These are phyloP conservation scores for Chrysolina haemoptera DNA, from an alignment of 2,888 invertebrate genomes.

Conservation along the genomic window DNA sequence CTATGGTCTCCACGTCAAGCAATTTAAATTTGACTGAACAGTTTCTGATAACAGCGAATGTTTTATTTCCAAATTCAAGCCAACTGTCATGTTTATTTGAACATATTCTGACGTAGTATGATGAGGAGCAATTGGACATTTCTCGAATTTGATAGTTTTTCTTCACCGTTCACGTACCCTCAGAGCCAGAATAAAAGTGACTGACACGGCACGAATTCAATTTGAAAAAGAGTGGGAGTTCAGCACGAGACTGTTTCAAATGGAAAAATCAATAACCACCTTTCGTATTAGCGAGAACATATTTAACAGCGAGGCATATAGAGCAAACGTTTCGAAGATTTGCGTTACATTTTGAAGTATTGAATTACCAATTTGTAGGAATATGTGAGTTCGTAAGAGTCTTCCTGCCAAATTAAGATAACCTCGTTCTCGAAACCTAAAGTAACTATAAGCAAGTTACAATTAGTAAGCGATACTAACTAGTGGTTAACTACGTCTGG, in stretches of 20 bases:
- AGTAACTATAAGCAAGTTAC: conserved; percentile 44
- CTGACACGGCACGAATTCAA: conserved; percentile 13
- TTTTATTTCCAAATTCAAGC: neutral
- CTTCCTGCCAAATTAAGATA: conserved; percentile 41
- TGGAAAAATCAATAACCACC: conserved; percentile 16
- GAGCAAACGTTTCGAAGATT: conserved; percentile 20
- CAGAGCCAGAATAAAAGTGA: neutral
- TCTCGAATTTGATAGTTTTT: neutral
- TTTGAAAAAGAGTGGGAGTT: conserved; percentile 8
- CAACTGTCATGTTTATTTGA: neutral
- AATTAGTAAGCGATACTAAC: conserved; percentile 59
- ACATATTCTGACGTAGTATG: neutral
- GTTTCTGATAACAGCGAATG: no score
- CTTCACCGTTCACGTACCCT: neutral
- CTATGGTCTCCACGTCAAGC: no score
- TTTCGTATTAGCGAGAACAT: conserved; percentile 8
- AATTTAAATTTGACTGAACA: no score
- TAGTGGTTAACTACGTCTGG: conserved; percentile 58
- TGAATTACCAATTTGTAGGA: conserved; percentile 31
- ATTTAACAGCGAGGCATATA: conserved; percentile 4
- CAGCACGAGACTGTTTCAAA: conserved; percentile 11
- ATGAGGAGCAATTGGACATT: neutral
- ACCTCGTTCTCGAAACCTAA: conserved; percentile 29
- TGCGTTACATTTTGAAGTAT: conserved; percentile 24
- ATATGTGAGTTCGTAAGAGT: conserved; percentile 10